Percentiles rank a stretch among this genome's conserved stretches.
Conservation (phyloP, 2,113 vertebrate genomes). For the Coracopsis vasa region DNA sequence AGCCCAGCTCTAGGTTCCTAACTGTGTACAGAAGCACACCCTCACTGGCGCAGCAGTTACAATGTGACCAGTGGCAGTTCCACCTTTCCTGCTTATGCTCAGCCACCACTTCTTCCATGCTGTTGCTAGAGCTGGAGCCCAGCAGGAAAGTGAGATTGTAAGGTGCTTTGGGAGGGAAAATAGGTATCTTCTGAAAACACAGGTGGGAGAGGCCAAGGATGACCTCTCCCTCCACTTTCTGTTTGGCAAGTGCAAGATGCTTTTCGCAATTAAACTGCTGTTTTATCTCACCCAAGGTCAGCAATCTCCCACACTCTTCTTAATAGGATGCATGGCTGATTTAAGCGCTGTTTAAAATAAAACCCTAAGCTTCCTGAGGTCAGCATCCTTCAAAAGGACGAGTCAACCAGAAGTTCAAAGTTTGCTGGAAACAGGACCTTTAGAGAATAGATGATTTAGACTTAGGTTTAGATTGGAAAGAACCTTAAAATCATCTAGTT, state of each 20-base stretch:
- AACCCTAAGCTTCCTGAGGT: background rate
- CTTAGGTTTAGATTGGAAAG: background rate
- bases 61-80: accelerated
- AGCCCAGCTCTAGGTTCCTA: background rate
- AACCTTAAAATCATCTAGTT: background rate
- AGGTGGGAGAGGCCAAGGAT: background rate
- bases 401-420: background rate
- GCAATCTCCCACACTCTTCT: background rate
- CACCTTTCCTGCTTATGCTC: background rate
- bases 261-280: background rate
- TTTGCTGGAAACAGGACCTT: background rate
- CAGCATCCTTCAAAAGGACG: background rate
- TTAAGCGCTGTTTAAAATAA: background rate
- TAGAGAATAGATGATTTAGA: background rate
- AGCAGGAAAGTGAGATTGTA: accelerated
- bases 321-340: background rate
- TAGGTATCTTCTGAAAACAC: background rate
- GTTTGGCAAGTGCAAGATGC: background rate
- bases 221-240: background rate
- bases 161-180: background rate
- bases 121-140: background rate
- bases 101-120: background rate
- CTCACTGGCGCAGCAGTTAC: accelerated
- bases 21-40: accelerated
- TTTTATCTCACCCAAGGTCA: background rate